Evolutionary conservation across 2,113 vertebrate species (phyloP).

Genomic region (Micromys minutus): DNA sequence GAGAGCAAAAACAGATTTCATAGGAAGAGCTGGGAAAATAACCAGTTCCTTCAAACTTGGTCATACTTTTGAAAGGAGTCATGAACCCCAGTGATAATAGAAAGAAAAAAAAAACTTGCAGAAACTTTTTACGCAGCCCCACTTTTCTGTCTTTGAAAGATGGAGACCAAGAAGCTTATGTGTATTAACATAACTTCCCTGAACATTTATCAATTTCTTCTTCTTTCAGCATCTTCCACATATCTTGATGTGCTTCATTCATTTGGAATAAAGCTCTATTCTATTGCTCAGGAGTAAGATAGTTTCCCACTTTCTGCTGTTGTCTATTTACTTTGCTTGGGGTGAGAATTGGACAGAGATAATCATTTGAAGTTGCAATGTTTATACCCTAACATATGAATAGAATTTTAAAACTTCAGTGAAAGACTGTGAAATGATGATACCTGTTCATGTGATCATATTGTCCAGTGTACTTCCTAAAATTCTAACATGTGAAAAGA

Average conservation of each 20-base stretch:
- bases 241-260: not conserved
- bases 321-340: not conserved
- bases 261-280: not conserved
- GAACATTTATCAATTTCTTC: slow-evolving; percentile 34
- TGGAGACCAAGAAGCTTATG: slow-evolving; percentile 3
- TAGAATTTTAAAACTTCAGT: not conserved
- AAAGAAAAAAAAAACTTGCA: not conserved
- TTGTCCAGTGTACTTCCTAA: not conserved
- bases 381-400: not conserved
- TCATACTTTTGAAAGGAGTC: slow-evolving; percentile 9
- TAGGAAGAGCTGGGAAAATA: slow-evolving; percentile 29
- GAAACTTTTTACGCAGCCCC: not conserved
- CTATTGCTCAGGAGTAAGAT: not conserved
- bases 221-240: slow-evolving; percentile 19
- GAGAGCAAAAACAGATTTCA: slow-evolving; percentile 7
- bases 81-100: not conserved
- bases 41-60: not conserved
- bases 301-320: not conserved
- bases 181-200: not conserved
- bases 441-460: not conserved
- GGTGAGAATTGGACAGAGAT: not conserved
- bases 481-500: not conserved
- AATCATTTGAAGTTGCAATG: not conserved
- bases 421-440: not conserved
- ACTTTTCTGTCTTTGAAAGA: not conserved